Evolutionary conservation across 2,113 vertebrate species (phyloP), one percentile per base, ranked within the genome.

Genomic region (Pipa parva): DNA sequence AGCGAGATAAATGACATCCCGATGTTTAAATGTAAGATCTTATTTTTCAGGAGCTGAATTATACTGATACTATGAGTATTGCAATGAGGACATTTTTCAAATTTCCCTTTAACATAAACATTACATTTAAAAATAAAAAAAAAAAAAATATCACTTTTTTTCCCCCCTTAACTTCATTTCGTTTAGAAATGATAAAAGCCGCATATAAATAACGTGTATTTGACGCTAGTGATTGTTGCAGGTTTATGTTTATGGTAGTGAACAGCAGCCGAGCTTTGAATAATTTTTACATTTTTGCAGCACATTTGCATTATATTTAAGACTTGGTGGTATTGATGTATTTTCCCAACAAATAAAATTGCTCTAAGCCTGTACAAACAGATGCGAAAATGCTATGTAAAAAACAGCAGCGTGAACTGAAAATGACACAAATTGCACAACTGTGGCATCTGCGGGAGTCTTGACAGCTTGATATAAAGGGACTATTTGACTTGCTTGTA

Each of bases 231-330:
- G 21, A 36, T 50, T 29, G 28, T 50, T 59, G 46, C 21, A 49
- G 45, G 22, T 58, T 37, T 48, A 59, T 67, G 55, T 33, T 36
- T 52, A 63, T 25, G 48, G 61, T 21, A 67, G 24, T 20, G 36
- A 56, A 18, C 28, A 57, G 63, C 15, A 48, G 52, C 29, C 36
- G 46, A 46, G 39, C 28, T 58, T 57, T 49, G 39, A 58, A 66
- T 58, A 49, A 27, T 50, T 67, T 26, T 37, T 27, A 27, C 22
- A 55, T 42, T 55, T 67, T 50, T 59, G 60, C 21, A 15, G 18
- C 20, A 31, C 46, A 63, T 24, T 63, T 63, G 27, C 48, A 45
- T 51, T 28, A 36, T 22, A 51, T 63, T 33, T 51, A 63, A 63
- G 28, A 21, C 28, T 18, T 49, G 21, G n/a, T 33, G 45, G 60